Percentiles rank a stretch among this genome's conserved stretches.
Conservation (phyloP, 2,113 vertebrate species). For the Bothrops jararaca region DNA sequence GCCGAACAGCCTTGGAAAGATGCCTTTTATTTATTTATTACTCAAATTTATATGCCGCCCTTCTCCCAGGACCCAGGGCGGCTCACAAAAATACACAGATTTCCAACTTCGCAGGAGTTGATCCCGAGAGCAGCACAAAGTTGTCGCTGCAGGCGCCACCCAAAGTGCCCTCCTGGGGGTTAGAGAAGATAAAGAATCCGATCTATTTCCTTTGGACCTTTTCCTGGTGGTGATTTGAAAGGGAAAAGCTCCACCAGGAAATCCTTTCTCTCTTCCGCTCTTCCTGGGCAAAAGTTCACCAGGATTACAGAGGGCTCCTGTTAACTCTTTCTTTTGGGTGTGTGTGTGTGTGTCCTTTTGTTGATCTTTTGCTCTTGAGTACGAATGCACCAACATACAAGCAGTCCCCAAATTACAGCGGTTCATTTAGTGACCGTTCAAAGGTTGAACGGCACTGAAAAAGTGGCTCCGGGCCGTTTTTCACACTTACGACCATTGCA, state of each 20-base stretch:
- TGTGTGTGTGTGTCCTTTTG: neutral
- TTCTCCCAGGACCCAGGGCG: too few relatives aligned
- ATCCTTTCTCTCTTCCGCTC: neutral
- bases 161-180: slow-evolving; percentile 85
- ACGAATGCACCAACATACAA: neutral
- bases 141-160: slow-evolving; percentile 79
- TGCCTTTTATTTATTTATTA: too few relatives aligned
- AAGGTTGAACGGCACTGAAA: too few relatives aligned
- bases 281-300: neutral
- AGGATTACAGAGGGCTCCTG: neutral
- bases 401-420: too few relatives aligned
- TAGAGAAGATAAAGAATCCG: slow-evolving; percentile 88
- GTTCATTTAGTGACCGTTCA: too few relatives aligned
- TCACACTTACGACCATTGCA: too few relatives aligned
- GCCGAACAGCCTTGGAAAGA: neutral
- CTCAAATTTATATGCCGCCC: too few relatives aligned
- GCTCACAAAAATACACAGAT: too few relatives aligned
- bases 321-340: neutral
- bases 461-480: too few relatives aligned
- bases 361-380: neutral
- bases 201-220: slow-evolving; percentile 93
- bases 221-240: slow-evolving; percentile 93
- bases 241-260: neutral
- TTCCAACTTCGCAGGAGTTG: too few relatives aligned
- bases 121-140: too few relatives aligned